These are phyloP conservation scores for Eupithecia tripunctaria DNA, from an alignment of 2,888 invertebrate genomes.

Conservation along the genomic window DNA sequence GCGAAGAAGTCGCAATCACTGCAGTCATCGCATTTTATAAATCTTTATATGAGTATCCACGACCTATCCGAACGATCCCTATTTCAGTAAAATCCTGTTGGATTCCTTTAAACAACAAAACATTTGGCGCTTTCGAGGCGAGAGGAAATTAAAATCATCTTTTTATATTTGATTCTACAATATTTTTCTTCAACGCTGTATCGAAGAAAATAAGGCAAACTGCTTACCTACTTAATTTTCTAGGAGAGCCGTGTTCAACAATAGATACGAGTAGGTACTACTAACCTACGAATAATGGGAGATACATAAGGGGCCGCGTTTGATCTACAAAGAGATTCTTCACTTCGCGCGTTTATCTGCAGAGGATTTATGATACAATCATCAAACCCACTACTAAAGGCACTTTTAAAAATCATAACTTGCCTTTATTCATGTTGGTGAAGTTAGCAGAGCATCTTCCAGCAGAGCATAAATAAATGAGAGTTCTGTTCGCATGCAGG, in stretches of 20 bases:
- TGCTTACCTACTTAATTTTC: neutral
- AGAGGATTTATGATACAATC: slow-evolving; percentile 13
- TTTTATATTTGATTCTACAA: neutral
- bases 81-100: no score
- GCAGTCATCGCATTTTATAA: no score
- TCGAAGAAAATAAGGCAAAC: neutral
- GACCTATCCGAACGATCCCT: no score
- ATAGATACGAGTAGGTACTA: neutral
- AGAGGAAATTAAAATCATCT: no score
- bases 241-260: neutral
- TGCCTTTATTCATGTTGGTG: no score
- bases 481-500: no score
- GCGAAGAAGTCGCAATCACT: no score
- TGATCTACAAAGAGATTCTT: slow-evolving; percentile 12
- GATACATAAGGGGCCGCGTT: neutral
- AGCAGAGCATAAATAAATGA: no score
- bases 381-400: neutral
- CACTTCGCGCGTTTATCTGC: slow-evolving; percentile 3
- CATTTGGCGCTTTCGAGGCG: no score
- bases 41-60: no score
- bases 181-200: neutral
- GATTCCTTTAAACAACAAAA: no score
- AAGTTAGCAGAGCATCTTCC: no score
- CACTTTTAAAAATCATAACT: slow-evolving; percentile 19
- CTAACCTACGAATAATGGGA: neutral